Base-by-base conservation (phyloP, 2,113 vertebrate genomes). In the Meriones unguiculatus region DNA sequence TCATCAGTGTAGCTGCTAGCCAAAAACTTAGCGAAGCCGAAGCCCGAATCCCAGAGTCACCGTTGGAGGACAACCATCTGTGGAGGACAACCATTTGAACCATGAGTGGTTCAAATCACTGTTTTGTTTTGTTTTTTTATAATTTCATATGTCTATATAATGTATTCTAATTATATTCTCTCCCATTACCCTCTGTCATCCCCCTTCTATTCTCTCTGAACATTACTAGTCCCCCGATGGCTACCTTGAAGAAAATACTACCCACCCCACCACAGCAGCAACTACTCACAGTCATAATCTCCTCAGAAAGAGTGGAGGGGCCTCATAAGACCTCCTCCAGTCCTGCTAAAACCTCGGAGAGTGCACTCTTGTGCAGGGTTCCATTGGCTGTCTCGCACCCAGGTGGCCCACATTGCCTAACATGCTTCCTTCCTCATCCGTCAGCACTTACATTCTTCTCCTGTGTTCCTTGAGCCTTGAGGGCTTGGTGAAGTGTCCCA, bases 31-130 rank as follows among this genome's bases (percentile, higher is more conserved):
- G 70, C 32, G 38, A n/a, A 65, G 38, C 17, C 85, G 17, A 77
- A 92, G 35, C 72, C 81, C 25, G 41, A 20, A n/a, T 91, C 57
- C 77, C 69, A 88, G 41, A 92, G 62, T 96, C 91, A 82, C 54
- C 77, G 13, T 64, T 91, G 50, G 88, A 95, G 24, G 67, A 90
- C 59, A 84, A 5, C 64, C 57, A 78, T 96, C 72, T 75, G 46
- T 91, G 50, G 88, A 95, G 24, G 67, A 90, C 59, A 84, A 5
- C 64, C 57, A 75, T 96, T 67, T 75, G 46, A 46, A 46, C 46
- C 46, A 46, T 46, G 46, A 46, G 46, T 46, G 59, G 90, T 59
- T 92, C 76, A 85, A 75, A 84, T 67, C 59, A 46, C 38, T 67
- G 13, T 25, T 82, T 28, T 65, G 24, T 24, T 75, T 75, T 72